Evolutionary conservation across 30 jellyfish, hydroid and myxozoan genomes (phyloP).

Genomic region (Turritopsis dohrnii): DNA sequence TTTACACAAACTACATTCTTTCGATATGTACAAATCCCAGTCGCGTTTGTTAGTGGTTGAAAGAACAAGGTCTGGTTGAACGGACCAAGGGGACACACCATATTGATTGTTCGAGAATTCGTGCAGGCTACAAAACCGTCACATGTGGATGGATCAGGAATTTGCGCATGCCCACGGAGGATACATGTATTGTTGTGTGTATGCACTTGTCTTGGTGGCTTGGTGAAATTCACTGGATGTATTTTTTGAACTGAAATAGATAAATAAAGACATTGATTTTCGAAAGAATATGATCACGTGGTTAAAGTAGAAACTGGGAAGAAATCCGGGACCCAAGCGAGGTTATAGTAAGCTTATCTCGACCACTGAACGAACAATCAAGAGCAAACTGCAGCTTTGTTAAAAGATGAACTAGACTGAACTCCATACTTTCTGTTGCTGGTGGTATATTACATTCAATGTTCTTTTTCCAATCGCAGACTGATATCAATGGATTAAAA

Average conservation of each 20-base stretch:
- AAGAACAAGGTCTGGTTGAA: background rate
- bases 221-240: background rate
- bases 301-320: no score
- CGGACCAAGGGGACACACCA: conserved; percentile 3
- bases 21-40: background rate
- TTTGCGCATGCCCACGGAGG: background rate
- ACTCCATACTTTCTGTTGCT: background rate
- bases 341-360: background rate
- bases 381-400: no score
- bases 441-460: conserved; percentile 9
- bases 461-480: background rate
- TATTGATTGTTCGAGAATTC: conserved; percentile 2
- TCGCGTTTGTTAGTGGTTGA: background rate
- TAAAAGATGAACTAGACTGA: background rate
- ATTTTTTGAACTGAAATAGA: background rate
- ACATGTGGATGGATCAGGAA: background rate
- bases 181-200: background rate
- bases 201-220: background rate
- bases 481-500: background rate
- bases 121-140: background rate
- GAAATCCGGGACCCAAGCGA: no score
- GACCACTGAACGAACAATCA: no score
- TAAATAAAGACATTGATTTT: background rate
- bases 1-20: background rate
- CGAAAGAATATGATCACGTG: no score